These are phyloP conservation scores for Drosophila tani DNA, from an alignment of 1,140 invertebrate species.

Conservation along the genomic window DNA sequence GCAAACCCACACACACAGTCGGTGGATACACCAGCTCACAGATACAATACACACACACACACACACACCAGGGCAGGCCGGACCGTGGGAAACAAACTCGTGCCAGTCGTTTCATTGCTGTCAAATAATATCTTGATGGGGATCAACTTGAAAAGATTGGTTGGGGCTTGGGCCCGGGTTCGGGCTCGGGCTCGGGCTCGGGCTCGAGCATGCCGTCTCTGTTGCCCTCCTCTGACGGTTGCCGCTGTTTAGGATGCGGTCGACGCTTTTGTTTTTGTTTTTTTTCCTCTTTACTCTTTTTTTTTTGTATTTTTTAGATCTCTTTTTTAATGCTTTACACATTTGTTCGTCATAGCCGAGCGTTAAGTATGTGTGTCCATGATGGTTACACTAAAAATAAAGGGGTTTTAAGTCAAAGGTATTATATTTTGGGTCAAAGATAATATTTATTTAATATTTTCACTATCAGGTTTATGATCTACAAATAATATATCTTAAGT, in stretches of 20 bases:
- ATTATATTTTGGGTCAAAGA: not conserved
- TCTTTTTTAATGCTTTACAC: conserved; percentile 82
- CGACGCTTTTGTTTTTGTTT: conserved; percentile 72
- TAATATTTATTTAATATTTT: conserved; percentile 4
- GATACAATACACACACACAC: conserved; percentile 42
- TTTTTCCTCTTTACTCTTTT: conserved; percentile 41
- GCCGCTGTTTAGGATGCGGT: conserved; percentile 80
- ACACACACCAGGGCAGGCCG: conserved; percentile 65
- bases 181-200: conserved; percentile 54
- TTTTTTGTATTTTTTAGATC: conserved; percentile 57
- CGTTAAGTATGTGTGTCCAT: conserved; percentile 43
- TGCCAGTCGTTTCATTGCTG: conserved; percentile 85
- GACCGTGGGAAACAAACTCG: conserved; percentile 85
- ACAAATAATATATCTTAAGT: no score
- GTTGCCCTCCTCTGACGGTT: conserved; percentile 42
- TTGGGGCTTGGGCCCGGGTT: conserved; percentile 66
- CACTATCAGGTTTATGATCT: no score
- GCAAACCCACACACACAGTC: conserved; percentile 69
- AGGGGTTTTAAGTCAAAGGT: conserved; percentile 4
- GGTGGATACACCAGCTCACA: conserved; percentile 41
- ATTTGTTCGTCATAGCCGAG: conserved; percentile 79
- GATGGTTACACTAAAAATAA: conserved; percentile 23
- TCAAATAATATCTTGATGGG: conserved; percentile 85
- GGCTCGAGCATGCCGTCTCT: conserved; percentile 18
- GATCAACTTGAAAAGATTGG: conserved; percentile 84